phyloP scores from a whole-genome alignment of 2,113 vertebrate species.

The Patagioenas fasciata region DNA sequence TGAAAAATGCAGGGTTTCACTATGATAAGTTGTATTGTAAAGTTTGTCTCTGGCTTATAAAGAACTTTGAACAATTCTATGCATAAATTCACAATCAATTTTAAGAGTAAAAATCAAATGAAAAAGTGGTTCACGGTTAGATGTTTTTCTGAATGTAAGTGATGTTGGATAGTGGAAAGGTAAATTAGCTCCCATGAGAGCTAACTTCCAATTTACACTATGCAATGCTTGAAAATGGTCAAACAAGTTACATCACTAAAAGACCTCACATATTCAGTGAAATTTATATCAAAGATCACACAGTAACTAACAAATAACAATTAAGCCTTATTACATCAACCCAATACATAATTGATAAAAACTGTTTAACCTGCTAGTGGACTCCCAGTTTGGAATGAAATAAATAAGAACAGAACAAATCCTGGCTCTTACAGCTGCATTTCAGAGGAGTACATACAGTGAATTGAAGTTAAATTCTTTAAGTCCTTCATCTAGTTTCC shows the following conservation, averaged over 20 bases:
- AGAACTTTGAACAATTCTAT: not conserved
- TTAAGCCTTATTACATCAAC: not conserved
- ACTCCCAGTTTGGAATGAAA: not conserved
- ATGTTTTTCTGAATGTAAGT: not conserved
- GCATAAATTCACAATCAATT: not conserved
- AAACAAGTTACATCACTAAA: not conserved
- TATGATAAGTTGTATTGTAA: not conserved
- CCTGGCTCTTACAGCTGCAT: not conserved
- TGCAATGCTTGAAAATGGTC: not conserved
- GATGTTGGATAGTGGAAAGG: not conserved
- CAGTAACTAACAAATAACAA: not conserved
- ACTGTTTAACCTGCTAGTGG: not conserved
- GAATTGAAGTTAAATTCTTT: not conserved
- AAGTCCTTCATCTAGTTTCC: conserved; percentile 46
- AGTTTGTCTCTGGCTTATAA: not conserved
- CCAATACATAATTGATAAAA: not conserved
- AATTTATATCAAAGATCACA: not conserved
- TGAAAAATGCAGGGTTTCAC: not conserved
- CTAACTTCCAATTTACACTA: not conserved
- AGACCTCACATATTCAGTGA: not conserved
- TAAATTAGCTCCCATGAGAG: not conserved
- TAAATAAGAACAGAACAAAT: not conserved
- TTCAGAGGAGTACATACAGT: not conserved
- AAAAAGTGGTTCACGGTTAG: not conserved
- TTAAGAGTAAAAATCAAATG: not conserved